A percentile compares a stretch with the other conserved stretches of the same genome.
Evolutionary conservation across 2,888 invertebrate species (phyloP).

Genomic region (Lasioglossum marginatum): DNA sequence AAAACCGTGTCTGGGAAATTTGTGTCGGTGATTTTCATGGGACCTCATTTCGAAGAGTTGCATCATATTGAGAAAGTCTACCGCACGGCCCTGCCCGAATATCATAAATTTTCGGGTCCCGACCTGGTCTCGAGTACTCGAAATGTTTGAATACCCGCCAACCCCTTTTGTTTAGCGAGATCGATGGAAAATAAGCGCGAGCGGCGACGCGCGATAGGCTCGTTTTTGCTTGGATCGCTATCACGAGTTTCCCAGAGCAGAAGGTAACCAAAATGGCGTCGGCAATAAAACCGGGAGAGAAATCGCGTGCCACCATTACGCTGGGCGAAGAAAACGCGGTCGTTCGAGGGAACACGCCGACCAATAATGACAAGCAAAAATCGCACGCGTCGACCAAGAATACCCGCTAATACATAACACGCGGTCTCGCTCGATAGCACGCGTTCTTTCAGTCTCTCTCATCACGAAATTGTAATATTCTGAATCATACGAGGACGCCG

Average conservation of each 20-base stretch:
- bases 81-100: too few relatives aligned
- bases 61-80: too few relatives aligned
- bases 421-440: neutral
- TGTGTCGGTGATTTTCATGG: too few relatives aligned
- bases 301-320: conserved; percentile 63
- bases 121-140: too few relatives aligned
- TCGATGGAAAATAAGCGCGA: neutral
- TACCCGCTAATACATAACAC: conserved; percentile 6
- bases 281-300: conserved; percentile 54
- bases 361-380: conserved; percentile 49
- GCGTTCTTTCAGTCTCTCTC: neutral
- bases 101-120: too few relatives aligned
- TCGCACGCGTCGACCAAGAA: conserved; percentile 18
- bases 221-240: neutral
- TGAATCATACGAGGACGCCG: conserved; percentile 76
- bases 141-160: too few relatives aligned
- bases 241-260: conserved; percentile 13
- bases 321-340: conserved; percentile 29
- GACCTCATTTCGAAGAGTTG: too few relatives aligned
- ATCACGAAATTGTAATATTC: conserved; percentile 80
- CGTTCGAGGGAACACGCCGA: conserved; percentile 26
- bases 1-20: too few relatives aligned
- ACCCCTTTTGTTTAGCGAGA: neutral
- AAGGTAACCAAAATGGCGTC: conserved; percentile 48
- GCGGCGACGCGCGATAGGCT: neutral